Percentiles rank a stretch among this genome's conserved stretches.
Conservation (phyloP, 2,888 invertebrate species). For the Hypena proboscidalis region DNA sequence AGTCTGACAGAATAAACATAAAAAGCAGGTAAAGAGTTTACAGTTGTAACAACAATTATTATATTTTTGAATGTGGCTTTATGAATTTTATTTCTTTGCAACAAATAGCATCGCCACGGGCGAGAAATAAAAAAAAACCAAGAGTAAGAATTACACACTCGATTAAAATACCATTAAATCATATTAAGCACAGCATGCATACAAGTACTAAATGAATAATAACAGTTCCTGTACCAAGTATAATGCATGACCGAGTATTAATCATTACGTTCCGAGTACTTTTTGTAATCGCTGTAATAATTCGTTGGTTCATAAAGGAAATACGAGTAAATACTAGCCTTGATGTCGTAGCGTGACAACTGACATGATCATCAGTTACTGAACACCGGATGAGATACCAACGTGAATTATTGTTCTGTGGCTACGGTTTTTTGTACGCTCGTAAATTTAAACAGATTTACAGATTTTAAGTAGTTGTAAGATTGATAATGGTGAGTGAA, state of each 20-base stretch:
- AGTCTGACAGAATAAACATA: too few species aligned
- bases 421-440: background rate
- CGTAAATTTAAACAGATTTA: background rate
- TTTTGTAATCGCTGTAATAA: slow-evolving; percentile 20
- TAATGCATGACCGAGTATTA: slow-evolving; percentile 1
- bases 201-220: background rate
- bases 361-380: slow-evolving; percentile 25
- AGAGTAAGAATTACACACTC: background rate
- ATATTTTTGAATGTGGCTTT: too few species aligned
- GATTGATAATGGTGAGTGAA: too few species aligned
- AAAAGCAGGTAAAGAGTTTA: too few species aligned
- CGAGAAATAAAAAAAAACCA: background rate
- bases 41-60: too few species aligned
- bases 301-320: slow-evolving; percentile 20
- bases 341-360: slow-evolving; percentile 23
- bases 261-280: slow-evolving; percentile 2
- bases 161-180: background rate
- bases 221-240: background rate
- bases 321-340: slow-evolving; percentile 22
- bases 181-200: background rate
- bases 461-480: background rate
- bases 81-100: too few species aligned
- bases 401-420: slow-evolving; percentile 9
- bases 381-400: slow-evolving; percentile 11
- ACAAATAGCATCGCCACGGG: too few species aligned